A percentile compares a stretch with the other conserved stretches of the same genome.
phyloP scores from a whole-genome alignment of 2,797 vertebrate genomes.

The Phrynocephalus vlangalii region DNA sequence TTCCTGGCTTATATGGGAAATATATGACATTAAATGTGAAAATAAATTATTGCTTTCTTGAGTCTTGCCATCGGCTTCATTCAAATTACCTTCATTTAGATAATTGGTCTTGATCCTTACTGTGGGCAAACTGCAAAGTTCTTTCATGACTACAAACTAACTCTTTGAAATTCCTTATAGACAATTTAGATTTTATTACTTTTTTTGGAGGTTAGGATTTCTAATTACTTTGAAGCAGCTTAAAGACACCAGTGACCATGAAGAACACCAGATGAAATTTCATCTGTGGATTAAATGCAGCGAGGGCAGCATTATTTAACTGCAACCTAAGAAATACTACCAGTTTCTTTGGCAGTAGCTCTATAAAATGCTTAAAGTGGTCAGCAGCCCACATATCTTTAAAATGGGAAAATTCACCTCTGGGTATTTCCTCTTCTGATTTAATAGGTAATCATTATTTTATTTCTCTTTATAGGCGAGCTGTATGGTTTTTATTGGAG shows the following conservation, averaged over 20 bases:
- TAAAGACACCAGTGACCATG: conserved; percentile 3
- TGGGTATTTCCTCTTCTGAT: conserved; percentile 19
- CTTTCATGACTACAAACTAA: conserved; percentile 30
- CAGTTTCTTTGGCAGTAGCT: conserved; percentile 23
- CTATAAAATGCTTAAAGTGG: conserved; percentile 27
- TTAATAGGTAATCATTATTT: conserved; percentile 39
- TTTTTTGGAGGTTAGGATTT: background rate
- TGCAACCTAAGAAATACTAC: conserved; percentile 41
- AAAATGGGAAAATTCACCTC: conserved; percentile 10
- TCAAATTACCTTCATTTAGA: conserved; percentile 50
- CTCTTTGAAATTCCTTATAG: conserved; percentile 44
- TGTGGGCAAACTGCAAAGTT: conserved; percentile 36
- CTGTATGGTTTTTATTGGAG: background rate
- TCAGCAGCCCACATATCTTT: background rate
- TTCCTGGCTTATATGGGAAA: conserved; percentile 47
- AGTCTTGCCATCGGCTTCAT: conserved; percentile 47
- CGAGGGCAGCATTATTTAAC: conserved; percentile 13
- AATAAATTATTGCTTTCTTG: conserved; percentile 55
- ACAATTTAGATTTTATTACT: conserved; percentile 29
- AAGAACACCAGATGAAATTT: conserved; percentile 23
- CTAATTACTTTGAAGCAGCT: background rate
- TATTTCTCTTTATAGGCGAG: conserved; percentile 44
- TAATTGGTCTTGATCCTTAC: conserved; percentile 33
- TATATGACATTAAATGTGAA: conserved; percentile 40
- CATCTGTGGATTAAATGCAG: conserved; percentile 13